Conservation (phyloP, 2,113 vertebrate genomes). For the Falco punctatus region DNA sequence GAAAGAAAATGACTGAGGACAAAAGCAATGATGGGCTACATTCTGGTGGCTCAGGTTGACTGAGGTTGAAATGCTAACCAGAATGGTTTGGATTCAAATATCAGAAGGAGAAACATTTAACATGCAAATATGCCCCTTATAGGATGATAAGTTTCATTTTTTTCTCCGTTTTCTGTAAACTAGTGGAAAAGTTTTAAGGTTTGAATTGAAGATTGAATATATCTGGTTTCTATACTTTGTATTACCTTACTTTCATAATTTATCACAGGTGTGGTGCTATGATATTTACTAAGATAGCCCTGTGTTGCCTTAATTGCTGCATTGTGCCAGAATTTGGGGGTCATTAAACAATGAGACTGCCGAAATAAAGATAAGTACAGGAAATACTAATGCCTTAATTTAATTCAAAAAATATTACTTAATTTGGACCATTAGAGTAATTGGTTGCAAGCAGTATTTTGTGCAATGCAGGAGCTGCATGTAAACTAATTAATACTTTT, state of each 20-base stretch:
- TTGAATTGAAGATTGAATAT: neutral
- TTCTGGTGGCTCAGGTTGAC: neutral
- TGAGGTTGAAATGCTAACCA: neutral
- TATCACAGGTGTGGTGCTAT: neutral
- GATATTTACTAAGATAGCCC: neutral
- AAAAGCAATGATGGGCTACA: neutral
- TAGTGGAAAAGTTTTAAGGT: neutral
- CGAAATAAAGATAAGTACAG: constrained; percentile 4
- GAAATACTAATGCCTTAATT: constrained; percentile 36
- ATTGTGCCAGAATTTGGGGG: neutral
- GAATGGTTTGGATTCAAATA: neutral
- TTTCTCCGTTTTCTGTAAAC: neutral
- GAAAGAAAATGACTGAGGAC: neutral
- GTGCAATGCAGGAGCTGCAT: neutral
- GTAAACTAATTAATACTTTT: constrained; percentile 26
- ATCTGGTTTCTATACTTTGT: neutral
- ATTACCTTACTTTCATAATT: neutral
- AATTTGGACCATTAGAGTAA: constrained; percentile 39
- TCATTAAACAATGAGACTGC: neutral
- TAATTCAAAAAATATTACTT: constrained; percentile 45
- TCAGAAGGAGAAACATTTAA: neutral
- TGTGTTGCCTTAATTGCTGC: neutral
- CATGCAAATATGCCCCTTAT: neutral
- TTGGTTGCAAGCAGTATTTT: constrained; percentile 24
- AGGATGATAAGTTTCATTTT: neutral